Evolutionary conservation across 2,113 vertebrate species (phyloP).

Genomic region (Gorsachius goisagi): DNA sequence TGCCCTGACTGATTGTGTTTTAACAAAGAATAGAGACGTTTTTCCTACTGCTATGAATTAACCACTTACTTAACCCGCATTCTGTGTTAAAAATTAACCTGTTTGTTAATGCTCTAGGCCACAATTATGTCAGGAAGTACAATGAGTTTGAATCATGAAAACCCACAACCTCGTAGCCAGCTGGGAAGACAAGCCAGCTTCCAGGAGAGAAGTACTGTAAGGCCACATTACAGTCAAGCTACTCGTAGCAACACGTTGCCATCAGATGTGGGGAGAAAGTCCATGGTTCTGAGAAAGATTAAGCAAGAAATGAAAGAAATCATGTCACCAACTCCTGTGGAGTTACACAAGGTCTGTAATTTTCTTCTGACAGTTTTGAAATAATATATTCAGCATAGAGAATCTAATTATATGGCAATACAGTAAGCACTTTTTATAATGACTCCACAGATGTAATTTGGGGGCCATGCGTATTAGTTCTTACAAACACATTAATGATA

Average conservation of each 20-base stretch:
- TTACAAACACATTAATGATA: neutral
- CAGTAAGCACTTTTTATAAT: constrained; percentile 51
- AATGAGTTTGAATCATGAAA: constrained; percentile 93
- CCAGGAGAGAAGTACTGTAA: constrained; percentile 89
- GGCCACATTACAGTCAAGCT: constrained; percentile 86
- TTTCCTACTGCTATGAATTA: constrained; percentile 45
- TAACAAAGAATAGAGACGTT: constrained; percentile 54
- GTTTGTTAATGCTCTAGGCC: constrained; percentile 85
- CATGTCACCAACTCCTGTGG: constrained; percentile 94
- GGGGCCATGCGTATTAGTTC: constrained; percentile 13
- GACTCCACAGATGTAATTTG: constrained; percentile 25
- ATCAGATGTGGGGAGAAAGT: constrained; percentile 89
- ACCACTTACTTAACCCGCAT: neutral
- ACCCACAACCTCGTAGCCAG: constrained; percentile 81
- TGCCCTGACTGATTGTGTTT: constrained; percentile 73
- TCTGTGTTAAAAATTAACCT: constrained; percentile 40
- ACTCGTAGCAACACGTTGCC: constrained; percentile 95
- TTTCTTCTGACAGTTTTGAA: neutral
- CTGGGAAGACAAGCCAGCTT: constrained; percentile 96
- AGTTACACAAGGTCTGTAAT: constrained; percentile 92
- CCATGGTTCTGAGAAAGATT: constrained; percentile 91
- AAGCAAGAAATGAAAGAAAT: constrained; percentile 96
- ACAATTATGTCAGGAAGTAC: constrained; percentile 99
- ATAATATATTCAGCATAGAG: constrained; percentile 11
- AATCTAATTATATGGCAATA: constrained; percentile 19